Percentiles rank a stretch among this genome's conserved stretches.
Evolutionary conservation across 2,888 invertebrate species (phyloP).

Genomic region (Eupithecia abbreviata): DNA sequence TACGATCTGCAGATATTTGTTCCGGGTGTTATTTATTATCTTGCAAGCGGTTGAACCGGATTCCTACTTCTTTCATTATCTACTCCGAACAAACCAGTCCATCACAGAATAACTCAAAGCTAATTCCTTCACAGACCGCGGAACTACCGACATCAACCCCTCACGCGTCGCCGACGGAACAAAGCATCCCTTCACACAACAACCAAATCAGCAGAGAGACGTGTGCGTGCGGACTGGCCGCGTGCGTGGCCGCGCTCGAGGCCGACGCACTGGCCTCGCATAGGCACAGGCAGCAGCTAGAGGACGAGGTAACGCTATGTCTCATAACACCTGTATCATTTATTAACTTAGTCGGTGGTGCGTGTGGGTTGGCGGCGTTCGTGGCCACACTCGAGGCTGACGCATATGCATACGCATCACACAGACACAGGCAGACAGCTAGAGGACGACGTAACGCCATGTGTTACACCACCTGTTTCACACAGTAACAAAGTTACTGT

Average conservation of each 20-base stretch:
- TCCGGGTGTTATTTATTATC: too few relatives aligned
- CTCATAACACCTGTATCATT: background rate
- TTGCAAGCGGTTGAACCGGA: background rate
- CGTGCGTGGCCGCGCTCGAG: conserved; percentile 83
- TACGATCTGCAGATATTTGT: too few relatives aligned
- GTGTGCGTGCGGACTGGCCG: conserved; percentile 63
- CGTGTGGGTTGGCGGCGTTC: conserved; percentile 72
- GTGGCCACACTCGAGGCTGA: conserved; percentile 82
- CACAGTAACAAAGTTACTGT: background rate
- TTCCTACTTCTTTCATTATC: background rate
- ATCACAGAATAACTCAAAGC: background rate
- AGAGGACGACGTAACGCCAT: too few relatives aligned
- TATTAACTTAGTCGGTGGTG: background rate
- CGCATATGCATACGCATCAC: conserved; percentile 47
- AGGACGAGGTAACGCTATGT: conserved; percentile 65
- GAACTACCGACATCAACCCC: conserved; percentile 37
- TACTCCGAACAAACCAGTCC: background rate
- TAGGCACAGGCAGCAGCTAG: conserved; percentile 64
- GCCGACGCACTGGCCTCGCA: conserved; percentile 63
- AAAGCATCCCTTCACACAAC: conserved; percentile 24
- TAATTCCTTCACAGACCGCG: conserved; percentile 30
- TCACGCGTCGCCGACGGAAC: conserved; percentile 24
- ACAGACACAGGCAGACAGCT: too few relatives aligned
- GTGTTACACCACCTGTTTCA: background rate
- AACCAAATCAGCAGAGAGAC: conserved; percentile 1